Evolutionary conservation across 2,797 vertebrate species (phyloP), one percentile per base, ranked within the genome.

Genomic region (Catamblyrhynchus diadema): DNA sequence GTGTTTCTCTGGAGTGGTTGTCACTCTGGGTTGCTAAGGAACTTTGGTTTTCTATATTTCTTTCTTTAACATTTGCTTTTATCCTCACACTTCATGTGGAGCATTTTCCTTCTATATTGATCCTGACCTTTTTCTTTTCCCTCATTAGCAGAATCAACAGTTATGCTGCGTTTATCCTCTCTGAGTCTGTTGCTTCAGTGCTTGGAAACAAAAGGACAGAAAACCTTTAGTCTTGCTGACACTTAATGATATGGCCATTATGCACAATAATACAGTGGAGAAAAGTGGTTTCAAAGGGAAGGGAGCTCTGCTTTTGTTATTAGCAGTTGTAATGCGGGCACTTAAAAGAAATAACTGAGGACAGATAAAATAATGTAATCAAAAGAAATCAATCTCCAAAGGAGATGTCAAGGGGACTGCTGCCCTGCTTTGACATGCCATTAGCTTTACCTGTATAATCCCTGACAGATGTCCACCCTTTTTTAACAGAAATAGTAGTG

Each of bases 121-220:
- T n/a, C 61, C 24, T 94, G 94, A 96, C 84, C 92, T 95, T 95
- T 90, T 81, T 17, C 81, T 90, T 93, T 45, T 54, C 47, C 8
- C 74, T 93, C 61, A 79, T 97, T 95, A 96, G 69, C 32, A 82
- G 65, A 86, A 81, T 69, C 14, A 92, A 69, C 69, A 96, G 50
- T 83, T 51, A 47, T 78, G 86, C 61, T 67, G 30, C 69, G 44
- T 78, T 83, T 91, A 72, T 87, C 61, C 65, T n/a, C 57, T 54
- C 3, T 6, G 19, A 88, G 51, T 56, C 74, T 81, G n/a, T 61
- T 78, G 17, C 69, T 92, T 85, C 56, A 66, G 1, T 65, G 57
- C 54, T 88, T 72, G 39, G 39, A 65, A 95, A 75, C 57, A 78
- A 45, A 93, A 91, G 44, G 78, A 82, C 37, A 75, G 81, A 54